These are phyloP conservation scores for Xenopus laevis DNA, from an alignment of 2,113 vertebrate species.

Conservation along the genomic window DNA sequence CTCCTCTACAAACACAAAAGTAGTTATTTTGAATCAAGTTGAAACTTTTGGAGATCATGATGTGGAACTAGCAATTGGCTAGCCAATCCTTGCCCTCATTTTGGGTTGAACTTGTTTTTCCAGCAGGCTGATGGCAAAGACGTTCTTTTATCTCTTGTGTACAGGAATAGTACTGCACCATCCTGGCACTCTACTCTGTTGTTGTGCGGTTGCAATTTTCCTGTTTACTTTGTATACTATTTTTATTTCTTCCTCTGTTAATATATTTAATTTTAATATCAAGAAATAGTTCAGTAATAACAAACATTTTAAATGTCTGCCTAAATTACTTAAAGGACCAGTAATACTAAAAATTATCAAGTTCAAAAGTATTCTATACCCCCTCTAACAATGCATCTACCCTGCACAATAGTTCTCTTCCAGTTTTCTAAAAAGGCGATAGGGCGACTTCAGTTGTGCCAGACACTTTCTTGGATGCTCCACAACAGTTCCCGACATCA, in stretches of 20 bases:
- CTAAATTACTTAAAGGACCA: too few species aligned
- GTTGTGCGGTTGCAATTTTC: conserved; percentile 21
- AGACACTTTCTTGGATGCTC: too few species aligned
- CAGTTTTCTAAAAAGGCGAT: too few species aligned
- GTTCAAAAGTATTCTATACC: too few species aligned
- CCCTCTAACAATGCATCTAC: too few species aligned
- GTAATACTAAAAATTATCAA: too few species aligned
- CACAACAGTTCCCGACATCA: too few species aligned
- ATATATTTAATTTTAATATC: neutral
- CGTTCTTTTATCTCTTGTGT: neutral
- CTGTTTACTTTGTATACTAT: conserved; percentile 25
- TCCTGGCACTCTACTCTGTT: neutral
- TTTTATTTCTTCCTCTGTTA: neutral
- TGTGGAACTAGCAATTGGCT: conserved; percentile 27
- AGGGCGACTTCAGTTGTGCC: too few species aligned
- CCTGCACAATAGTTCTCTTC: too few species aligned
- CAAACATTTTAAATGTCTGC: too few species aligned
- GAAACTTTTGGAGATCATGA: conserved; percentile 23
- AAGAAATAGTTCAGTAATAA: too few species aligned
- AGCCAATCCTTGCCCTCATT: conserved; percentile 16
- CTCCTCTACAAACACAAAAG: conserved; percentile 4
- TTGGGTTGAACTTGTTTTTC: neutral
- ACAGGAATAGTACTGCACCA: conserved; percentile 7
- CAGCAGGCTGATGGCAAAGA: neutral
- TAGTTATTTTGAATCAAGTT: conserved; percentile 28